These are phyloP conservation scores for Halocynthia roretzi DNA, from an alignment of 23 tunicate genomes.

Conservation along the genomic window DNA sequence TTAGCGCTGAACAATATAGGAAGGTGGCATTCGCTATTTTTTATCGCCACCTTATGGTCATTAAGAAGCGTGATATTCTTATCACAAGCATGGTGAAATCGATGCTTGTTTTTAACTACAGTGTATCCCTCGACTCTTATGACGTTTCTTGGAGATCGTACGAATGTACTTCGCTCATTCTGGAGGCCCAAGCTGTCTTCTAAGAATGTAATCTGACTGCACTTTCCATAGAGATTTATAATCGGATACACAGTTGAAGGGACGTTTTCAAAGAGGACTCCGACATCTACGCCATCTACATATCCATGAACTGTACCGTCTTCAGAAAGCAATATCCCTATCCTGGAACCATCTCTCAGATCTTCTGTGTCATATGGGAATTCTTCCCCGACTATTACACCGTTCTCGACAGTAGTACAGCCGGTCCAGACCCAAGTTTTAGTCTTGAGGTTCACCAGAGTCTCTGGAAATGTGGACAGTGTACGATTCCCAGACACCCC, in stretches of 20 bases:
- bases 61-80: not conserved
- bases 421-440: constrained; percentile 9
- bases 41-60: not conserved
- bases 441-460: not conserved
- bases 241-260: not conserved
- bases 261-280: not conserved
- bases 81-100: not conserved
- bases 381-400: not conserved
- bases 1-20: constrained; percentile 2
- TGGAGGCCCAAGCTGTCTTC: not conserved
- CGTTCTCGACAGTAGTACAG: not conserved
- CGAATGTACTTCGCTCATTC: not conserved
- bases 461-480: not conserved
- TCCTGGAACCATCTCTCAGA: constrained; percentile 1
- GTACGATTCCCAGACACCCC: not conserved
- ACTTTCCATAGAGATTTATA: not conserved
- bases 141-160: not conserved
- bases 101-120: not conserved
- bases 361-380: constrained; percentile 1
- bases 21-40: not conserved
- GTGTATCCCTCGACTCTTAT: not conserved
- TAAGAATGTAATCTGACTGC: not conserved
- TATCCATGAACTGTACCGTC: not conserved
- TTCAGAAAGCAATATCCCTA: not conserved
- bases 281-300: constrained; percentile 2